Conservation (phyloP, 1,140 invertebrate species). For the Cardiocondyla obscurior region DNA sequence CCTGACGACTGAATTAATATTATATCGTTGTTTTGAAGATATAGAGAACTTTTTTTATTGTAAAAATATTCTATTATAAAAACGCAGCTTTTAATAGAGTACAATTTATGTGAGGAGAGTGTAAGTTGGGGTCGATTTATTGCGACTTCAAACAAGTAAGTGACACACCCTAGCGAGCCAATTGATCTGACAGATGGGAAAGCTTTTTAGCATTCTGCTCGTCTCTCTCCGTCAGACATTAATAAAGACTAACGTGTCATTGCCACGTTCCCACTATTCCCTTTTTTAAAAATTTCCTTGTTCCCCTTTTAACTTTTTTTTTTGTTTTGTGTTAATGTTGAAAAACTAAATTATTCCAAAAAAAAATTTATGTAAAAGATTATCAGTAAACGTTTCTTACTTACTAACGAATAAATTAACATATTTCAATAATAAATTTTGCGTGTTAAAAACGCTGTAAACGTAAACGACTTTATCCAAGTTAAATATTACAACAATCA, state of each 20-base stretch:
- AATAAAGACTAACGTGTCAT: conserved; percentile 2
- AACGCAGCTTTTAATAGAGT: neutral
- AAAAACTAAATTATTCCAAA: neutral
- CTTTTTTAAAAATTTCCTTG: neutral
- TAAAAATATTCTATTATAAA: neutral
- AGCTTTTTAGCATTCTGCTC: neutral
- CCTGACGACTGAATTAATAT: neutral
- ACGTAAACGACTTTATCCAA: neutral
- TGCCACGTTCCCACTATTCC: neutral
- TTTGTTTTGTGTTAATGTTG: neutral
- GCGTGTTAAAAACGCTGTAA: neutral
- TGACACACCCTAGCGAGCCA: neutral
- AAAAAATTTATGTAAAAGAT: neutral
- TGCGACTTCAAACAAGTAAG: neutral
- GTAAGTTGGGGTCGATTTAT: neutral
- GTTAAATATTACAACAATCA: neutral
- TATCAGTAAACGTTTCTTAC: neutral
- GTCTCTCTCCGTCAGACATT: neutral
- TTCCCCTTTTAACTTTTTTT: neutral
- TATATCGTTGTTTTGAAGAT: no score
- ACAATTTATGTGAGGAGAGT: neutral
- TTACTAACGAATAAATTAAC: no score
- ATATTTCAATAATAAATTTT: neutral
- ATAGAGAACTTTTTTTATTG: no score
- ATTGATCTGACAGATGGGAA: neutral